Percentiles rank a stretch among this genome's conserved stretches.
Conservation (phyloP, 2,888 invertebrate genomes). For the Crossocerus cetratus region DNA sequence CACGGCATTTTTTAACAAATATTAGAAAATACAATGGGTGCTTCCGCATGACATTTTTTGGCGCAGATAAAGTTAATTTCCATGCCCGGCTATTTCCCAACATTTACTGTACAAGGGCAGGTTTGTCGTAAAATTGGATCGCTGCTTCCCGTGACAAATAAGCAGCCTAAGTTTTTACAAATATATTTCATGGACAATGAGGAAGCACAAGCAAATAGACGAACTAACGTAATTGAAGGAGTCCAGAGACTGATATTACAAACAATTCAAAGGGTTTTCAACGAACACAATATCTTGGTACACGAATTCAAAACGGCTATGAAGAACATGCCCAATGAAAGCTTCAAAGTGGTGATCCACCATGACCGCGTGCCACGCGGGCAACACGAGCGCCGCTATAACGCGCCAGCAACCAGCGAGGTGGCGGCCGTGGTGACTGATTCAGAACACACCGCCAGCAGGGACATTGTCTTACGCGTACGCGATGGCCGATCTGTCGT, state of each 20-base stretch:
- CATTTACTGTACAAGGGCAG: conserved; percentile 28
- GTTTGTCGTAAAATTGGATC: conserved; percentile 34
- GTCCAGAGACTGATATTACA: conserved; percentile 22
- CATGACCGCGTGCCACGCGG: conserved; percentile 39
- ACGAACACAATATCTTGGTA: conserved; percentile 30
- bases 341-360: conserved; percentile 35
- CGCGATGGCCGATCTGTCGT: conserved; percentile 2
- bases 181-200: conserved; percentile 62
- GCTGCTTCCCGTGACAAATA: conserved; percentile 26
- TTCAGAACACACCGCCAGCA: conserved; percentile 23
- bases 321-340: conserved; percentile 62
- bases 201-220: conserved; percentile 39
- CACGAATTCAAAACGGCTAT: conserved; percentile 55
- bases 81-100: background rate
- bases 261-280: conserved; percentile 33
- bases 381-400: conserved; percentile 40
- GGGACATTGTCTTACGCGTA: conserved; percentile 25
- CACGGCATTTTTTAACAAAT: conserved; percentile 14
- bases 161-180: conserved; percentile 36
- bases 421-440: conserved; percentile 54
- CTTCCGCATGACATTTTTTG: background rate
- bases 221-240: conserved; percentile 16
- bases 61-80: conserved; percentile 21
- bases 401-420: conserved; percentile 54
- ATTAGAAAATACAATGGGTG: background rate